Conservation (phyloP, 2,797 vertebrate species). For the Sandelia bainsii region DNA sequence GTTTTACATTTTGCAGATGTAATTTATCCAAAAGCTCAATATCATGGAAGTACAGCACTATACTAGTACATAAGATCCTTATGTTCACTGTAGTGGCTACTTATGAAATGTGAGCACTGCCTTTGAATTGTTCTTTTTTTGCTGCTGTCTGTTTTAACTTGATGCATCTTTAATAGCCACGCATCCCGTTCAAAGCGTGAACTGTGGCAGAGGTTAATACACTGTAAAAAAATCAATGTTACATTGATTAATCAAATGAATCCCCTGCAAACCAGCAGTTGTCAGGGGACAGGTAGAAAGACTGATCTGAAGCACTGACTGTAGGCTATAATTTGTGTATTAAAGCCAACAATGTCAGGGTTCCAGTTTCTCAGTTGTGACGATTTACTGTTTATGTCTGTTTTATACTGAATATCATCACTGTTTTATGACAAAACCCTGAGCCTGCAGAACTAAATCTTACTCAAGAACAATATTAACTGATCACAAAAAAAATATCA, state of each 20-base stretch:
- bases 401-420: background rate
- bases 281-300: background rate
- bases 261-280: background rate
- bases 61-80: background rate
- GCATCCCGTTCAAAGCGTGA: background rate
- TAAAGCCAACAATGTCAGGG: too few species aligned
- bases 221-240: background rate
- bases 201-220: background rate
- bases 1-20: constrained; percentile 9
- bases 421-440: too few species aligned
- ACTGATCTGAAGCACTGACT: background rate
- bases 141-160: background rate
- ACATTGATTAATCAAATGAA: constrained; percentile 6
- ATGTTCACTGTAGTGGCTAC: background rate
- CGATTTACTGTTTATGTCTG: background rate
- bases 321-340: too few species aligned
- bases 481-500: background rate
- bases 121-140: background rate
- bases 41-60: background rate
- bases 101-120: background rate
- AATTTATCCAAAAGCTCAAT: constrained; percentile 2
- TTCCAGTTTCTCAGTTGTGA: background rate
- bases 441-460: background rate
- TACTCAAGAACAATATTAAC: background rate
- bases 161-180: background rate